Evolutionary conservation across 2,888 invertebrate genomes (phyloP).

Genomic region (Thysanoteuthis rhombus): DNA sequence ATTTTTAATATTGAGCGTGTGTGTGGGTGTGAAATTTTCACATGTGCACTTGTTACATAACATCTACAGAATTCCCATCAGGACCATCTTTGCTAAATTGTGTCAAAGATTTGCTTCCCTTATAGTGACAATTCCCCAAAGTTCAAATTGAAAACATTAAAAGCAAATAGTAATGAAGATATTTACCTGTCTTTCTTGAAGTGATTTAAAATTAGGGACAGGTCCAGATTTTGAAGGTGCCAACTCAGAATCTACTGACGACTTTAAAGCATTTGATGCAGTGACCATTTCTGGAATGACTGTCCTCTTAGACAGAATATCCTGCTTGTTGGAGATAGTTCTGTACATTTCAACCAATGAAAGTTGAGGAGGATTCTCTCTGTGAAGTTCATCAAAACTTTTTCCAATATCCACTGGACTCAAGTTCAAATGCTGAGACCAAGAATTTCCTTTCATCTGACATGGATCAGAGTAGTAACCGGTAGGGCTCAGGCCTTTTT

Average conservation of each 20-base stretch:
- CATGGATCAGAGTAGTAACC: neutral
- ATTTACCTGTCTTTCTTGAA: conserved; percentile 59
- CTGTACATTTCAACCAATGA: neutral
- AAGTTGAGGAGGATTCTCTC: neutral
- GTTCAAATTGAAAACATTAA: too few species aligned
- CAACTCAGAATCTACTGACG: neutral
- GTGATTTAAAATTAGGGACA: conserved; percentile 55
- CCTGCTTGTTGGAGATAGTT: neutral
- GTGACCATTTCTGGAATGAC: neutral
- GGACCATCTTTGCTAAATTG: too few species aligned
- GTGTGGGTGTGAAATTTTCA: too few species aligned
- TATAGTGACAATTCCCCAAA: too few species aligned
- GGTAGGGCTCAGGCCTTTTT: neutral
- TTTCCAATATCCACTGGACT: neutral
- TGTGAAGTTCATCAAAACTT: neutral
- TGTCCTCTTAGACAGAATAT: neutral
- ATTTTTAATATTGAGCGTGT: too few species aligned
- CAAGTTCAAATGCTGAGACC: neutral
- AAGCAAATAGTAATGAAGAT: too few species aligned
- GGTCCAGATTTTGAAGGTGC: conserved; percentile 47
- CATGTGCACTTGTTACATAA: too few species aligned
- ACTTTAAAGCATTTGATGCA: neutral
- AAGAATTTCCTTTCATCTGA: neutral
- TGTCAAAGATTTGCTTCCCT: too few species aligned
- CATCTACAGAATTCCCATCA: too few species aligned